Percentiles rank a stretch among this genome's conserved stretches.
These are phyloP conservation scores for Drosophila tanythrix DNA, from an alignment of 2,888 invertebrate genomes.

Conservation along the genomic window DNA sequence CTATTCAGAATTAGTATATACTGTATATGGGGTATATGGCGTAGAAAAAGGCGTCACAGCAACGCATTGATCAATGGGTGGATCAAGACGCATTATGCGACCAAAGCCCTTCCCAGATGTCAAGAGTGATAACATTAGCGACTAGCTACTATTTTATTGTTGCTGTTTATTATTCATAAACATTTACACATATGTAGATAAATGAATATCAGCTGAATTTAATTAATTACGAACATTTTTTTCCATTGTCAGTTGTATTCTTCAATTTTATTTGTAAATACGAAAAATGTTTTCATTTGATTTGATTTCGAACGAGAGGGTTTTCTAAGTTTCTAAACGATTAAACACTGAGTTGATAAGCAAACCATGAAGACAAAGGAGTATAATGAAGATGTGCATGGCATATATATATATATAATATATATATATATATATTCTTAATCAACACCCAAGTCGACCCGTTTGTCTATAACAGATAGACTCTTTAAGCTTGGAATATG, in stretches of 20 bases:
- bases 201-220: background rate
- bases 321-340: background rate
- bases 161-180: background rate
- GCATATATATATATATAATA: too few relatives aligned
- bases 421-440: background rate
- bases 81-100: constrained; percentile 49
- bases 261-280: background rate
- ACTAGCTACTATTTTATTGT: background rate
- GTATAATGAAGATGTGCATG: background rate
- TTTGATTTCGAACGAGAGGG: background rate
- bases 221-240: background rate
- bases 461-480: background rate
- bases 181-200: background rate
- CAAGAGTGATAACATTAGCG: constrained; percentile 3
- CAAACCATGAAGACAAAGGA: background rate
- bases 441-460: too few relatives aligned
- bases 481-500: background rate
- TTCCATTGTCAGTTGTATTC: background rate
- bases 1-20: background rate
- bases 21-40: background rate
- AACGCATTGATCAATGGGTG: constrained; percentile 60
- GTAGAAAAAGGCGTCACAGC: constrained; percentile 30
- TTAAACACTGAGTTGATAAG: background rate
- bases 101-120: constrained; percentile 42
- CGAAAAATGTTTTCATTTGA: background rate